Evolutionary conservation across 2,888 invertebrate species (phyloP).

Genomic region (Aplocera efformata): DNA sequence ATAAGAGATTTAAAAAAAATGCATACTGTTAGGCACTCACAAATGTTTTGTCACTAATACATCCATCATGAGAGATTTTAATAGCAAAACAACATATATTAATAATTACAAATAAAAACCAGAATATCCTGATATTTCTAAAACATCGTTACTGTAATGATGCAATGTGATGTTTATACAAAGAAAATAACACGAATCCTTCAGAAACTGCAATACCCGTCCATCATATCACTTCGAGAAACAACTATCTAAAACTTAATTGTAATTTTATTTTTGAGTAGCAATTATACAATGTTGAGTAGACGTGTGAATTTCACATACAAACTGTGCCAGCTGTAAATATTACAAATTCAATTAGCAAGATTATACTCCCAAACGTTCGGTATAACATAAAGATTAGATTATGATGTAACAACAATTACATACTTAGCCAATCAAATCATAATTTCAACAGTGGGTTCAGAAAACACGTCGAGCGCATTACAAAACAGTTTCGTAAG

Average conservation of each 20-base stretch:
- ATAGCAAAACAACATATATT: too few relatives aligned
- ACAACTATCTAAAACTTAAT: conserved; percentile 15
- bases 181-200: too few relatives aligned
- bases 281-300: conserved; percentile 13
- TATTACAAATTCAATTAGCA: conserved; percentile 30
- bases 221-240: background rate
- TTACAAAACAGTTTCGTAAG: conserved; percentile 46
- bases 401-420: conserved; percentile 31
- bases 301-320: conserved; percentile 18
- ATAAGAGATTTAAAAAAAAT: too few relatives aligned
- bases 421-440: conserved; percentile 31
- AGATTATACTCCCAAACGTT: conserved; percentile 24
- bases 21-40: too few relatives aligned
- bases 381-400: conserved; percentile 21
- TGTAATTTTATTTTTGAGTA: conserved; percentile 1
- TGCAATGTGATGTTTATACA: too few relatives aligned
- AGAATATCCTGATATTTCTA: too few relatives aligned
- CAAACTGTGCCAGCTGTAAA: conserved; percentile 20
- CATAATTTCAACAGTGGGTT: conserved; percentile 27
- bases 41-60: too few relatives aligned
- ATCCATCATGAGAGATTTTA: too few relatives aligned
- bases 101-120: too few relatives aligned
- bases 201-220: too few relatives aligned
- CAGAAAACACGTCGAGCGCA: conserved; percentile 28
- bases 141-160: too few relatives aligned